A percentile compares a stretch with the other conserved stretches of the same genome.
phyloP scores from a whole-genome alignment of 2,113 vertebrate genomes.

The Myocastor coypus region DNA sequence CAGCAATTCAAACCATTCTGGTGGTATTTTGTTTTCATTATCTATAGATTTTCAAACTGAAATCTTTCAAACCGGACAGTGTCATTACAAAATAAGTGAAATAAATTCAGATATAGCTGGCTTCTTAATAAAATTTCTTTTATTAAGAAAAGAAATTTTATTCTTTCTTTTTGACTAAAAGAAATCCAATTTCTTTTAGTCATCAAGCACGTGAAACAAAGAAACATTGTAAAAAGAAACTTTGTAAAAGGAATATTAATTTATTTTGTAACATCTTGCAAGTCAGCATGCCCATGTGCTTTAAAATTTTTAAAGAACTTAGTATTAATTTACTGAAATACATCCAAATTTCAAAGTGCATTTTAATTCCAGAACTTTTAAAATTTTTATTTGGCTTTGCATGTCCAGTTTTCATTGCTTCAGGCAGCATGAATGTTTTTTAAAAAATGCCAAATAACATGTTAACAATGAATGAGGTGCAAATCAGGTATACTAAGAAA shows the following conservation, averaged over 20 bases:
- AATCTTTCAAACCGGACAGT: conserved; percentile 48
- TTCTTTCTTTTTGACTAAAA: no score
- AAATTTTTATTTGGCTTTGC: background rate
- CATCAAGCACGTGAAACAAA: conserved; percentile 48
- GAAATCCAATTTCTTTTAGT: conserved; percentile 58
- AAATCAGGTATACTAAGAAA: background rate
- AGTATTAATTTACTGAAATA: background rate
- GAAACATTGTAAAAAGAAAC: conserved; percentile 52
- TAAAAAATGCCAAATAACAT: background rate
- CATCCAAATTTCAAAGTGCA: background rate
- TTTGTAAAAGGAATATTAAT: background rate
- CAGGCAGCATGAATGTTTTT: background rate
- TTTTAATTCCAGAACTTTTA: background rate
- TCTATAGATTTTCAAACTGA: conserved; percentile 60
- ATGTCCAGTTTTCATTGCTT: background rate
- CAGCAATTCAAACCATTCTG: conserved; percentile 13
- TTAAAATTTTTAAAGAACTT: conserved; percentile 36
- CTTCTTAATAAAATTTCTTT: conserved; percentile 62
- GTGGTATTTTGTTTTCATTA: conserved; percentile 32
- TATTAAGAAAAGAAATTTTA: no score
- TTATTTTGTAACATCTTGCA: conserved; percentile 31
- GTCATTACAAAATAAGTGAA: conserved; percentile 55
- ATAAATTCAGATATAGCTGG: conserved; percentile 13
- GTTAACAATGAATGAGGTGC: background rate
- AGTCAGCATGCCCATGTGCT: background rate